Base-by-base conservation (phyloP, 1,140 invertebrate species). In the Drosophila ohnishii region DNA sequence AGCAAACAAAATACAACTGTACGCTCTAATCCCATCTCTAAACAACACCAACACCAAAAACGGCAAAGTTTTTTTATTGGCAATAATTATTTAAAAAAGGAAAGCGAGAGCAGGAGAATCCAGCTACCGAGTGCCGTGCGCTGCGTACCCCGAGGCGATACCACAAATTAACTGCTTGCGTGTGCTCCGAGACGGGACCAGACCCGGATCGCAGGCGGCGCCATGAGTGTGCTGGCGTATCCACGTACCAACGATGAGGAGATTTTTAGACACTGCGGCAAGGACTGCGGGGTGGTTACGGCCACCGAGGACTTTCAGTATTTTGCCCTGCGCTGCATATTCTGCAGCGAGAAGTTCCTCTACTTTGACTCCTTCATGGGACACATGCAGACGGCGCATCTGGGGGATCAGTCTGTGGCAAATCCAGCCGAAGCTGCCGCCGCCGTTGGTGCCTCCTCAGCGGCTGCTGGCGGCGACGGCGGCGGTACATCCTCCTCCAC, bases 221-320 rank as follows among this genome's bases (percentile, higher is more conserved):
- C 75, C 45, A 91, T 91, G 90, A 91, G 90, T 78, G 80, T 91
- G 70, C 75, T 91, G 75, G 83, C 90, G 74, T 91, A 91, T 91
- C 86, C 80, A 83, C 90, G 90, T 75, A 90, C 85, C 75, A 91
- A 82, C 75, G 90, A 91, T 66, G 89, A 90, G 56, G 90, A 90
- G 48, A 88, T 91, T 74, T 90, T 91, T 75, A 75, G 81, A 30
- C 80, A 84, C 48, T 91, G 90, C 73, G 87, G 80, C 69, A 91
- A 91, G 81, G 78, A 90, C 66, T 91, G 90, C 70, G 90, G 90
- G 44, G 75, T 90, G 66, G 86, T 91, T 32, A 90, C 90, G 74
- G 83, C 90, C 62, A 90, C 90, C 19, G 90, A 90, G 56, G 90
- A 91, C 61, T 90, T 91, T 67, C 90, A 91, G 75, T 91, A 85